phyloP scores from a whole-genome alignment of 2,797 vertebrate species.

The Setipinna tenuifilis region DNA sequence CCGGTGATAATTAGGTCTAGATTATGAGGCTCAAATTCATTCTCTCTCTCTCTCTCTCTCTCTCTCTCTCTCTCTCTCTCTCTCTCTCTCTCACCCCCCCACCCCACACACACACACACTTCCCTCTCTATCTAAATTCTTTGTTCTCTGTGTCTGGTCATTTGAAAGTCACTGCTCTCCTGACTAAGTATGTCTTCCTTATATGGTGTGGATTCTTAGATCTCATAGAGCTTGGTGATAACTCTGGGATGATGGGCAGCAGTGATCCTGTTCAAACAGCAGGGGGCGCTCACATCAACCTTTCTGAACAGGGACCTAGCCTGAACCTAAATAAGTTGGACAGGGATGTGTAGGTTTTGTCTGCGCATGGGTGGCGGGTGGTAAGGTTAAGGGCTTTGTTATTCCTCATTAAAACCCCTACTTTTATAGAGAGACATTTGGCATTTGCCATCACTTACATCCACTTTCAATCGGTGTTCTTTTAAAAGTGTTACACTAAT shows the following conservation, averaged over 20 bases:
- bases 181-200: background rate
- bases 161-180: background rate
- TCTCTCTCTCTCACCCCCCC: background rate
- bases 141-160: background rate
- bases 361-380: background rate
- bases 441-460: too few relatives aligned
- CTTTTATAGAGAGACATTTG: too few relatives aligned
- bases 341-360: background rate
- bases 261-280: background rate
- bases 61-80: background rate
- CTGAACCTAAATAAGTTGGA: background rate
- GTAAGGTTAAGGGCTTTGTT: background rate
- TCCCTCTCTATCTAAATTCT: background rate
- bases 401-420: background rate
- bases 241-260: background rate
- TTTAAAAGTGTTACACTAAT: too few relatives aligned
- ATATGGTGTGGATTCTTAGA: background rate
- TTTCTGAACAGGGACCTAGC: background rate
- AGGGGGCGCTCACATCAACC: slow-evolving; percentile 13
- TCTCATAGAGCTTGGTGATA: background rate
- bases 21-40: slow-evolving; percentile 48
- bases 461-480: too few relatives aligned
- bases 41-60: background rate
- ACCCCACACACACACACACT: too few relatives aligned
- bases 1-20: slow-evolving; percentile 67